Evolutionary conservation across 2,888 invertebrate species (phyloP).

Genomic region (Hirudinaria manillensis): DNA sequence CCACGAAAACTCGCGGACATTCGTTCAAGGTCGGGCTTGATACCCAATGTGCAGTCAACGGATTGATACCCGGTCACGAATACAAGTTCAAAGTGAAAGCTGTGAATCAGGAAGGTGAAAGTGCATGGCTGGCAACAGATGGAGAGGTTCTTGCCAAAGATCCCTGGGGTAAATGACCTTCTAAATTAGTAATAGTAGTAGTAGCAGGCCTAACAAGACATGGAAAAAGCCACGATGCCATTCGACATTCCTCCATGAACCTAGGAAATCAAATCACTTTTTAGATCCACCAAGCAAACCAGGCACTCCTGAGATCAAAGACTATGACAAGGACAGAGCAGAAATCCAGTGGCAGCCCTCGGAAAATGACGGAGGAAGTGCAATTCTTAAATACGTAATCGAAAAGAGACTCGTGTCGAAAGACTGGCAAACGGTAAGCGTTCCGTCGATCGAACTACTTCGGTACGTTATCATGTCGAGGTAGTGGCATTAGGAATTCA

Average conservation of each 20-base stretch:
- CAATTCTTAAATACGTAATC: conserved; percentile 76
- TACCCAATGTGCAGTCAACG: conserved; percentile 33
- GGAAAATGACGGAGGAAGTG: conserved; percentile 77
- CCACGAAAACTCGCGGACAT: background rate
- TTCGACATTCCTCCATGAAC: too few relatives aligned
- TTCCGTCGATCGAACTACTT: background rate
- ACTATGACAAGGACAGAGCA: conserved; percentile 88
- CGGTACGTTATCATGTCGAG: background rate
- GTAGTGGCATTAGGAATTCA: background rate
- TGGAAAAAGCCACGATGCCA: background rate
- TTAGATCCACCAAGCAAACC: conserved; percentile 57
- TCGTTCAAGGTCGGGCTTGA: conserved; percentile 16
- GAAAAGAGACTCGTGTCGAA: conserved; percentile 57
- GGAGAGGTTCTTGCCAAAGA: conserved; percentile 31
- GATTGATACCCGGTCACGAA: conserved; percentile 23
- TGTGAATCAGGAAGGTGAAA: conserved; percentile 31
- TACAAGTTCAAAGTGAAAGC: conserved; percentile 35
- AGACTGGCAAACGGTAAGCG: conserved; percentile 33
- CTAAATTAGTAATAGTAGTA: background rate
- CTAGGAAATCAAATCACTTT: background rate
- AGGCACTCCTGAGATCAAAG: conserved; percentile 79
- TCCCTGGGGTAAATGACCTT: conserved; percentile 32
- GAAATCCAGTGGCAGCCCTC: conserved; percentile 87
- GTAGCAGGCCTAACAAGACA: background rate
- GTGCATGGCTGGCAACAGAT: conserved; percentile 22